Percentiles rank a stretch among this genome's conserved stretches.
phyloP scores from a whole-genome alignment of 2,888 invertebrate genomes.

The Imbricaverruca yamaguchii region DNA sequence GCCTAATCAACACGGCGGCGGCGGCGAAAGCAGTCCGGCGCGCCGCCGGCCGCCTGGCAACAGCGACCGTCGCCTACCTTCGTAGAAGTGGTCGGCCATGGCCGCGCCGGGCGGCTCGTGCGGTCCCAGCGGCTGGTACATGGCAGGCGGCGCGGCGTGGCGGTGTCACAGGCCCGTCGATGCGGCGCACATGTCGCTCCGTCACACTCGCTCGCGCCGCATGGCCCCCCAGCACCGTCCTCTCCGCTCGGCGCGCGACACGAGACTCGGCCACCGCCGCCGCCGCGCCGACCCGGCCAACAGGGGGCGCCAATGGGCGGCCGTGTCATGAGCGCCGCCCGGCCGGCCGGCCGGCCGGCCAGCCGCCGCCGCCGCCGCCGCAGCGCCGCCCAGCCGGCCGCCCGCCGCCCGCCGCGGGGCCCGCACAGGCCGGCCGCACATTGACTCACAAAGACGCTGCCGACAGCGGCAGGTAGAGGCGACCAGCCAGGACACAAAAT shows the following conservation, averaged over 20 bases:
- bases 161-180: not conserved
- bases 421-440: no score
- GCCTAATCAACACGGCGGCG: not conserved
- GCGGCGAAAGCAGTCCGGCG: not conserved
- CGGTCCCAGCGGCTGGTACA: conserved; percentile 15
- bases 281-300: not conserved
- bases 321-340: not conserved
- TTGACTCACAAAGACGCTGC: no score
- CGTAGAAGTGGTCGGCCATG: conserved; percentile 7
- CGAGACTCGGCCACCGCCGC: not conserved
- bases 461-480: no score
- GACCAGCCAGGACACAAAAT: no score
- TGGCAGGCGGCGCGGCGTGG: not conserved
- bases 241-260: not conserved
- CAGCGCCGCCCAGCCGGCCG: no score
- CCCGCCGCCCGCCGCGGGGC: no score
- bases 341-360: not conserved
- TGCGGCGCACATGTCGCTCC: not conserved
- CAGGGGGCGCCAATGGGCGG: not conserved
- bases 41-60: not conserved
- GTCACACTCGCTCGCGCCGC: not conserved
- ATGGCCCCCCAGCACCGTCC: not conserved
- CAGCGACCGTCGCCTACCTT: conserved; percentile 1
- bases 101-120: not conserved
- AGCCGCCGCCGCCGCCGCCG: no score